phyloP scores from a whole-genome alignment of 2,797 vertebrate genomes.

The Calcarius lapponicus region DNA sequence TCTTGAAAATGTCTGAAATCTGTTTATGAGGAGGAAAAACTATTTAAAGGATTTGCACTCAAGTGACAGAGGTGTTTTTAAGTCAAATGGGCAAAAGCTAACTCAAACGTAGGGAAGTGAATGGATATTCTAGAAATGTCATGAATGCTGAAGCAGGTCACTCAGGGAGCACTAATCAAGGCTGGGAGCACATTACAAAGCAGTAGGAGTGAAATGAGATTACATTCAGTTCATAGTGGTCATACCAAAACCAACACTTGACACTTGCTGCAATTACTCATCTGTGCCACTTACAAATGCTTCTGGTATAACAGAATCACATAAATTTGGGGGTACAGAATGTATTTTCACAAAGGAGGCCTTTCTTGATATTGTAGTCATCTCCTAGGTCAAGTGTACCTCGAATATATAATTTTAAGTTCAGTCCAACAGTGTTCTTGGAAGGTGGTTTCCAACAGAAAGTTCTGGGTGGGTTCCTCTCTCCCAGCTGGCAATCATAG shows the following conservation, averaged over 20 bases:
- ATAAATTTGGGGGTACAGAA: not conserved
- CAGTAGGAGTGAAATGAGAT: conserved; percentile 43
- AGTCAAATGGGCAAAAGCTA: not conserved
- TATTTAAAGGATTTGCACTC: not conserved
- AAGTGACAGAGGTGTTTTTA: not conserved
- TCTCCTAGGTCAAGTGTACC: not conserved
- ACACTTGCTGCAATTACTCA: conserved; percentile 13
- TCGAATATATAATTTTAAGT: not conserved
- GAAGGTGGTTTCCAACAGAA: not conserved
- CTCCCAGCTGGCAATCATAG: not conserved
- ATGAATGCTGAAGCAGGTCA: conserved; percentile 32
- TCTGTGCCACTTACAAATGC: not conserved
- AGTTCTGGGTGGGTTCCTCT: not conserved
- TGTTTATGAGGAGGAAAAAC: not conserved
- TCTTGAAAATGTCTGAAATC: not conserved
- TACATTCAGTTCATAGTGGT: conserved; percentile 35
- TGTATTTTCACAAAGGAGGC: not conserved
- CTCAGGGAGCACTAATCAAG: conserved; percentile 21
- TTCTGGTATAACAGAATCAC: not conserved
- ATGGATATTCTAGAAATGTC: not conserved
- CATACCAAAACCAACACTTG: conserved; percentile 26
- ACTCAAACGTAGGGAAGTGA: not conserved
- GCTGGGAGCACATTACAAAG: not conserved
- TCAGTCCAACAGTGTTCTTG: not conserved
- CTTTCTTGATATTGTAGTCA: not conserved